These are phyloP conservation scores for Aleiodes alternator DNA, from an alignment of 2,888 invertebrate genomes.

Conservation along the genomic window DNA sequence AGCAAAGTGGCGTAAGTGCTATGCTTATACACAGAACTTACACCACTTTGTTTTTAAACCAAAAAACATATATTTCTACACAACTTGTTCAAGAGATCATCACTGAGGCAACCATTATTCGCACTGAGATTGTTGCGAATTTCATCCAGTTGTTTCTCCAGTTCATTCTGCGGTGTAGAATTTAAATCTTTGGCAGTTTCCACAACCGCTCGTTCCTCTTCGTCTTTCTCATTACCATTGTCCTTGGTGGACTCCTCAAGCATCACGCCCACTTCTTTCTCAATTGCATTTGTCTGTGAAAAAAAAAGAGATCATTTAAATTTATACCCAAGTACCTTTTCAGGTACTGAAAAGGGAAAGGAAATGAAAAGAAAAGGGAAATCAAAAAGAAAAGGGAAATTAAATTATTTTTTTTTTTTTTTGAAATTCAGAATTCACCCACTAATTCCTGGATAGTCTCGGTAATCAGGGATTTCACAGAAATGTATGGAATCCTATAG, in stretches of 20 bases:
- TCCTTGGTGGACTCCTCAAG: slow-evolving; percentile 60
- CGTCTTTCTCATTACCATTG: slow-evolving; percentile 65
- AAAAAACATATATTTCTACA: neutral
- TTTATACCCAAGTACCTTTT: neutral
- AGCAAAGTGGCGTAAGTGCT: no score
- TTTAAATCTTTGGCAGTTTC: slow-evolving; percentile 3
- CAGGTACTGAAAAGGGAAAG: no score
- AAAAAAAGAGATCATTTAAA: neutral
- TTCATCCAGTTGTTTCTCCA: slow-evolving; percentile 73
- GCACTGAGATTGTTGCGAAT: slow-evolving; percentile 70
- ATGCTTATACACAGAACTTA: no score
- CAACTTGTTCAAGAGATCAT: slow-evolving; percentile 72
- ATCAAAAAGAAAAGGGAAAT: neutral
- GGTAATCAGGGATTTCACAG: slow-evolving; percentile 77
- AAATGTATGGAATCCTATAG: slow-evolving; percentile 79
- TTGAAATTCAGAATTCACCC: neutral
- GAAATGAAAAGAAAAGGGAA: no score
- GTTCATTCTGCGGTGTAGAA: slow-evolving; percentile 45
- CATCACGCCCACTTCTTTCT: slow-evolving; percentile 61
- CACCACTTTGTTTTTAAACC: no score
- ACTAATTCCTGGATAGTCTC: slow-evolving; percentile 79
- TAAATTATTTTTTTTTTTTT: neutral
- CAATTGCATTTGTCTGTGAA: slow-evolving; percentile 43
- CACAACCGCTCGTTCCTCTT: slow-evolving; percentile 61
- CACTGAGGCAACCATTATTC: slow-evolving; percentile 74